Evolutionary conservation across 2,888 invertebrate species (phyloP).

Genomic region (Zelleria hepariella): DNA sequence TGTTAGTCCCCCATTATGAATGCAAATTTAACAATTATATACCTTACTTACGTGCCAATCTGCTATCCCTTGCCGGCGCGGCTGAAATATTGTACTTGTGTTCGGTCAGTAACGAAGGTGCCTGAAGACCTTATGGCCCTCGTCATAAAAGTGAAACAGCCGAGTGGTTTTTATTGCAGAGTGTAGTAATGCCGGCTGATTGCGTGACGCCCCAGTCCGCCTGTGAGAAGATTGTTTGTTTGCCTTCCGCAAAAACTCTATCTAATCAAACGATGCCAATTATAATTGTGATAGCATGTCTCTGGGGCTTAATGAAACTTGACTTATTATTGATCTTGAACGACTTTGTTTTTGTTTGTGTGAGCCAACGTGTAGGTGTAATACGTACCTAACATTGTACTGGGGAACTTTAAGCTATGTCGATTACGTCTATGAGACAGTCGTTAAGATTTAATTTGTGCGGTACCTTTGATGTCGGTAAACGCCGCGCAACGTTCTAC

Average conservation of each 20-base stretch:
- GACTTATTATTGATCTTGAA: neutral
- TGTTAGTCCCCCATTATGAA: slow-evolving; percentile 57
- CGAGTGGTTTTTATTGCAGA: neutral
- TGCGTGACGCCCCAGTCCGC: neutral
- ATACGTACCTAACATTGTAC: neutral
- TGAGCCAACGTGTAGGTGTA: neutral
- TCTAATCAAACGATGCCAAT: neutral
- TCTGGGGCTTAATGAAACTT: neutral
- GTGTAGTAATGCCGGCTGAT: neutral
- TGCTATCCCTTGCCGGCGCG: slow-evolving; percentile 27
- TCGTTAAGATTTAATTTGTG: neutral
- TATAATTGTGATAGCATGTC: neutral
- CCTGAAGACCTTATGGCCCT: neutral
- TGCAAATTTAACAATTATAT: slow-evolving; percentile 63
- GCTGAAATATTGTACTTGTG: neutral
- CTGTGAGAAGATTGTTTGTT: neutral
- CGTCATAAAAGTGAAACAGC: neutral
- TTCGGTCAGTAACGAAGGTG: neutral
- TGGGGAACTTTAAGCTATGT: neutral
- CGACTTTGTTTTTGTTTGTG: neutral
- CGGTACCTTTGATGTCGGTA: slow-evolving; percentile 1
- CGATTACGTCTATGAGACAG: neutral
- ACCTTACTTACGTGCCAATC: slow-evolving; percentile 21
- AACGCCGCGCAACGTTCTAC: neutral
- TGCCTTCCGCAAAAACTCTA: neutral